phyloP scores from a whole-genome alignment of 2,113 vertebrate species.

The Nycticebus coucang region DNA sequence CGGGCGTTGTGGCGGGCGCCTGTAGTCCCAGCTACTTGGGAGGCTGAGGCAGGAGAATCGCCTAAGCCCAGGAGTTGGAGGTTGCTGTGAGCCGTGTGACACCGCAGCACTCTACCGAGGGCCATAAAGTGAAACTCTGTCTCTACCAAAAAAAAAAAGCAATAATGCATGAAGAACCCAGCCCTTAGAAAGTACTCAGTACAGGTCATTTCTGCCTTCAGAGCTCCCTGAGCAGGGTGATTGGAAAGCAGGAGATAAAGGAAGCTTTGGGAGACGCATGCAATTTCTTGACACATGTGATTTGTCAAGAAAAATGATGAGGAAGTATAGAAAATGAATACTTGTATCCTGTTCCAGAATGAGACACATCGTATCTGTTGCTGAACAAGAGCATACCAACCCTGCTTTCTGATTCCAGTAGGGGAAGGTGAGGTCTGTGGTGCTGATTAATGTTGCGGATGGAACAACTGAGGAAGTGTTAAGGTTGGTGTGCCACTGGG shows the following conservation, averaged over 20 bases:
- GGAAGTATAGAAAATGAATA: background rate
- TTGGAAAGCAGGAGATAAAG: background rate
- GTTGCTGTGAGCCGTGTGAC: too few relatives aligned
- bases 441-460: slow-evolving; percentile 42
- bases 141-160: too few relatives aligned
- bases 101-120: too few relatives aligned
- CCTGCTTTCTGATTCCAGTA: background rate
- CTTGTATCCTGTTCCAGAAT: background rate
- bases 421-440: background rate
- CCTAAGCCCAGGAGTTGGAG: too few relatives aligned
- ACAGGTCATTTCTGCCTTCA: background rate
- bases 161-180: background rate
- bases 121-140: too few relatives aligned
- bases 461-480: too few relatives aligned
- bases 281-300: background rate
- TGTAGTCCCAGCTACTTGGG: too few relatives aligned
- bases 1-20: too few relatives aligned
- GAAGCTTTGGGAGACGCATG: background rate
- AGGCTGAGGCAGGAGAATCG: too few relatives aligned
- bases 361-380: slow-evolving; percentile 19
- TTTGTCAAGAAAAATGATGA: slow-evolving; percentile 1
- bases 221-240: background rate
- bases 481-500: background rate
- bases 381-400: background rate
- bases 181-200: background rate